Evolutionary conservation across 37 sponge, comb jelly and placozoan genomes (phyloP).

Genomic region (Diacarnus erythraeanus): DNA sequence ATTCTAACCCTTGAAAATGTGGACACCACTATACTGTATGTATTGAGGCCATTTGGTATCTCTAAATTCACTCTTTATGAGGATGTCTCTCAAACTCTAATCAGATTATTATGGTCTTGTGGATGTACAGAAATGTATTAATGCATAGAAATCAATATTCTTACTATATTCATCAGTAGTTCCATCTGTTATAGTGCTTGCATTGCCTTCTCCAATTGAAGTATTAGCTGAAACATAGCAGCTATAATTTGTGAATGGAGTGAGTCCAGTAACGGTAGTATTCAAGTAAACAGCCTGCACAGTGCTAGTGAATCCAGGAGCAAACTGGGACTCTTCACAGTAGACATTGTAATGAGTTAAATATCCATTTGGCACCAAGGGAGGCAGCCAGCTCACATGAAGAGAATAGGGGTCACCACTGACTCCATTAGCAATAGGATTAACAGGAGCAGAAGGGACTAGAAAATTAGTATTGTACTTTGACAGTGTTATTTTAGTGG

Average conservation of each 20-base stretch:
- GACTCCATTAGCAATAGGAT: neutral
- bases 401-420: neutral
- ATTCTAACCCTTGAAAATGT: too few relatives aligned
- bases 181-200: neutral
- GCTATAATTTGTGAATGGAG: neutral
- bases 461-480: neutral
- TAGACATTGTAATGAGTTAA: conserved; percentile 1
- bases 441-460: neutral
- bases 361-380: conserved; percentile 8
- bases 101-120: too few relatives aligned
- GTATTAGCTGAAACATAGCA: conserved; percentile 10
- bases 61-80: too few relatives aligned
- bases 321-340: neutral
- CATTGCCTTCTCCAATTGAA: conserved; percentile 12
- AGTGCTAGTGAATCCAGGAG: neutral
- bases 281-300: neutral
- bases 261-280: neutral
- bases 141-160: too few relatives aligned
- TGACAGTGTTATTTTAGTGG: neutral
- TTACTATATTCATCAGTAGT: conserved; percentile 15
- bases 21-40: too few relatives aligned
- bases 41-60: too few relatives aligned
- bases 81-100: too few relatives aligned
- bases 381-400: neutral
- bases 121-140: too few relatives aligned